Evolutionary conservation across 2,113 vertebrate species (phyloP).

Genomic region (Nothocercus julius): DNA sequence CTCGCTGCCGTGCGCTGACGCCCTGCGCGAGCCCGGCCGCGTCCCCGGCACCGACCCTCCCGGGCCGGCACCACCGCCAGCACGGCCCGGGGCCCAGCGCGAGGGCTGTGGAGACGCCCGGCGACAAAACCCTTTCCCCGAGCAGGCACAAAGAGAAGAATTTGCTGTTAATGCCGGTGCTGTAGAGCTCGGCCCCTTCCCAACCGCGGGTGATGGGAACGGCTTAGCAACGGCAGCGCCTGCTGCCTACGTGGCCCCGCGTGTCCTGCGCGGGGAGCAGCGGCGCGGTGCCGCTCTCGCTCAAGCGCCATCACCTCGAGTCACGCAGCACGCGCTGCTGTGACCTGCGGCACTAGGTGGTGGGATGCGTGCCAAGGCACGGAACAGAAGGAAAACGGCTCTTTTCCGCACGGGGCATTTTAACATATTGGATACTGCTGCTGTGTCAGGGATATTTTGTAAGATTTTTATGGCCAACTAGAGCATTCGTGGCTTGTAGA

Average conservation of each 20-base stretch:
- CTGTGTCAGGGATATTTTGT: background rate
- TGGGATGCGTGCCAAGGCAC: background rate
- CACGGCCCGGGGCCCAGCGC: accelerated
- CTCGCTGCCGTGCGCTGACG: background rate
- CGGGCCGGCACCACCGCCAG: background rate
- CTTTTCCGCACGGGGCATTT: background rate
- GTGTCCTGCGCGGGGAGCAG: background rate
- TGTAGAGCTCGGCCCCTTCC: background rate
- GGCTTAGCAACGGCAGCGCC: background rate
- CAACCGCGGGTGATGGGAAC: background rate
- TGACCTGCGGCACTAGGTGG: background rate
- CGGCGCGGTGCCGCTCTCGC: background rate
- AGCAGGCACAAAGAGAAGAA: background rate
- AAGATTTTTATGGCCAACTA: background rate
- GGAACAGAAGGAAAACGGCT: background rate
- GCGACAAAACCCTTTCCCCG: background rate
- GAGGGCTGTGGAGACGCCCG: background rate
- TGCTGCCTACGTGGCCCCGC: background rate
- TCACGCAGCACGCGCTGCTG: background rate
- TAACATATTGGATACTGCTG: background rate
- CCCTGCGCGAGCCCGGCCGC: background rate
- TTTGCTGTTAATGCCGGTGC: background rate
- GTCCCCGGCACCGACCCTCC: background rate
- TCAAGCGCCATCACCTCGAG: background rate
- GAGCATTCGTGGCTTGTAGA: background rate